Evolutionary conservation across 2,888 invertebrate genomes (phyloP).

Genomic region (Drosophila diplacantha): DNA sequence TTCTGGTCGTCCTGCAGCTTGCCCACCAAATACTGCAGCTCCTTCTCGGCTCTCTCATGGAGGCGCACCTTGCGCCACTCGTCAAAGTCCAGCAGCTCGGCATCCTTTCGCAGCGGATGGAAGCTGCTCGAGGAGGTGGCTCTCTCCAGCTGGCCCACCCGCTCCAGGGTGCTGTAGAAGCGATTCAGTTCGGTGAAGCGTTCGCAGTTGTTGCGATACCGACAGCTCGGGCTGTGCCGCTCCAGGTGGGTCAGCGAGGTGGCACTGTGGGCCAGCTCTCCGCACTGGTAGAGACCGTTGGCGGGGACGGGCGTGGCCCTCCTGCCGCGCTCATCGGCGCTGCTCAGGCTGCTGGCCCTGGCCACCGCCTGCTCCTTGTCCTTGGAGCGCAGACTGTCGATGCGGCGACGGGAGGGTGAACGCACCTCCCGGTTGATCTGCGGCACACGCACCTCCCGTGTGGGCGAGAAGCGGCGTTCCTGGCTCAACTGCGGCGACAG

Average conservation of each 20-base stretch:
- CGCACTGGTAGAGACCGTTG: slow-evolving; percentile 70
- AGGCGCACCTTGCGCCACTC: slow-evolving; percentile 89
- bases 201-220: slow-evolving; percentile 82
- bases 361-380: slow-evolving; percentile 70
- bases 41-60: slow-evolving; percentile 89
- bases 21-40: slow-evolving; percentile 85
- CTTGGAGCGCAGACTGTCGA: slow-evolving; percentile 78
- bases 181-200: slow-evolving; percentile 90
- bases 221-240: slow-evolving; percentile 74
- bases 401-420: slow-evolving; percentile 84
- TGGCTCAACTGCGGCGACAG: slow-evolving; percentile 52
- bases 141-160: slow-evolving; percentile 89
- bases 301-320: slow-evolving; percentile 12
- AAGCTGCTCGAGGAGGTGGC: slow-evolving; percentile 85
- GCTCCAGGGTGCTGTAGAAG: slow-evolving; percentile 90
- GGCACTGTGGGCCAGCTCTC: slow-evolving; percentile 74
- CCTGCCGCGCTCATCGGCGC: slow-evolving; percentile 79
- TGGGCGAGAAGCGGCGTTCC: slow-evolving; percentile 71
- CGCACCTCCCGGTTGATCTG: slow-evolving; percentile 78
- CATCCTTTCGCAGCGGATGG: slow-evolving; percentile 85
- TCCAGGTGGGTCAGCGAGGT: slow-evolving; percentile 79
- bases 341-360: slow-evolving; percentile 84
- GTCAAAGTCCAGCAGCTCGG: slow-evolving; percentile 91
- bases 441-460: slow-evolving; percentile 77
- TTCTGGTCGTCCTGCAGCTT: slow-evolving; percentile 88